A percentile compares a stretch with the other conserved stretches of the same genome.
Conservation (phyloP, 2,797 vertebrate genomes). For the Esox masquinongy region DNA sequence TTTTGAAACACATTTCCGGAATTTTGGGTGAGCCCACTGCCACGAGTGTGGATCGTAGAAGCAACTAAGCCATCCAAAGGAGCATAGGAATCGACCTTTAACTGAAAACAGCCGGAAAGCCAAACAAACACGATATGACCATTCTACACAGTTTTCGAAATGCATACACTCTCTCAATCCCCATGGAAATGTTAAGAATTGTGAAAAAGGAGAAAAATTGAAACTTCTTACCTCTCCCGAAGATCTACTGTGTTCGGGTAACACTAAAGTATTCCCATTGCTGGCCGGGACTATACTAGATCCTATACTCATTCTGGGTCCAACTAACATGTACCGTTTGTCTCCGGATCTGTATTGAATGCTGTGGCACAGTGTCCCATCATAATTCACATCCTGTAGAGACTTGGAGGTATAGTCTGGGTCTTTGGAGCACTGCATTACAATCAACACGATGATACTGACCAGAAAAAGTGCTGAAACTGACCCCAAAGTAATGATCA, state of each 20-base stretch:
- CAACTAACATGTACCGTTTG: constrained; percentile 53
- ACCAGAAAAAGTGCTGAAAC: constrained; percentile 43
- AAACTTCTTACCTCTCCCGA: constrained; percentile 37
- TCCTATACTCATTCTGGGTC: constrained; percentile 48
- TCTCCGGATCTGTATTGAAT: constrained; percentile 56
- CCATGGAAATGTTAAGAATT: background rate
- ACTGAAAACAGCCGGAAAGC: too few relatives aligned
- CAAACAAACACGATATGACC: too few relatives aligned
- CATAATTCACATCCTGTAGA: constrained; percentile 38
- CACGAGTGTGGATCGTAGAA: too few relatives aligned
- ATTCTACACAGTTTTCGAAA: too few relatives aligned
- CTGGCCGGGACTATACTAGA: constrained; percentile 47
- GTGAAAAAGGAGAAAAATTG: background rate
- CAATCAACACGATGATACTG: constrained; percentile 45
- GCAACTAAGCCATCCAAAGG: too few relatives aligned
- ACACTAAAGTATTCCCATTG: constrained; percentile 45
- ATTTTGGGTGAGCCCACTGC: too few relatives aligned
- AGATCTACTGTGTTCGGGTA: constrained; percentile 25
- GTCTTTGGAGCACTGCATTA: constrained; percentile 45
- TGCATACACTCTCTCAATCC: too few relatives aligned
- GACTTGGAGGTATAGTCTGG: constrained; percentile 41
- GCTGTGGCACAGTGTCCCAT: constrained; percentile 57
- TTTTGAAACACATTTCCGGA: too few relatives aligned
- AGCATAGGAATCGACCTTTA: too few relatives aligned
- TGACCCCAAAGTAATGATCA: constrained; percentile 40